Conservation (phyloP, 2,797 vertebrate species). For the Pitangus sulphuratus region DNA sequence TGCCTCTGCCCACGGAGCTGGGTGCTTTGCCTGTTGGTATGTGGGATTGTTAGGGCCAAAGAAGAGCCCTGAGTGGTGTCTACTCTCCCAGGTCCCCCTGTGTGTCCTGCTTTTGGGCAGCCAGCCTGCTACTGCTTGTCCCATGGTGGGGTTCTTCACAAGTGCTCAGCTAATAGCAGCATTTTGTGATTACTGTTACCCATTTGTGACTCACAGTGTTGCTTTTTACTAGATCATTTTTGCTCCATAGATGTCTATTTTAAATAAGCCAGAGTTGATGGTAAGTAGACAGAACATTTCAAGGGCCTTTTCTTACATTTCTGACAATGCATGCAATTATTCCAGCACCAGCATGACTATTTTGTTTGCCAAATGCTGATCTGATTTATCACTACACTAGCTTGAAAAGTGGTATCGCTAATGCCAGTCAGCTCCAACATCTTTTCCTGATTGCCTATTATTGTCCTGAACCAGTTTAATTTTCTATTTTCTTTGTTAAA, state of each 20-base stretch:
- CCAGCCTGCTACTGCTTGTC: background rate
- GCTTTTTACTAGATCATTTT: background rate
- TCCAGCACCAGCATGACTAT: background rate
- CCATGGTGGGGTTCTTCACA: fast-evolving
- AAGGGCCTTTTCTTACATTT: background rate
- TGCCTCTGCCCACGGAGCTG: background rate
- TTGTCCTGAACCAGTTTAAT: constrained; percentile 8
- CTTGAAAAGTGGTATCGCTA: background rate
- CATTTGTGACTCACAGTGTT: background rate
- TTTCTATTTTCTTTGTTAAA: constrained; percentile 39
- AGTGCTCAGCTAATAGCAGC: background rate
- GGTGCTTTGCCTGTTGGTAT: background rate
- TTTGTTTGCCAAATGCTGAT: background rate
- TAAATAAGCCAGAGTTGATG: background rate
- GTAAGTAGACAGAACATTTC: background rate
- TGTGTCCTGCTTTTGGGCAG: background rate
- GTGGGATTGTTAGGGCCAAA: background rate
- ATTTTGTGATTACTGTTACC: background rate
- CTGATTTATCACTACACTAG: constrained; percentile 3
- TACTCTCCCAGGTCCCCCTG: background rate
- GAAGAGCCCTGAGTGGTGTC: background rate
- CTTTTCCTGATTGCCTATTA: constrained; percentile 15
- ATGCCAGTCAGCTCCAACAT: background rate
- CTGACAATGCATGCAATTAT: background rate
- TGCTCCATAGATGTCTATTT: background rate